Evolutionary conservation across 2,888 invertebrate species (phyloP).

Genomic region (Lasioglossum calceatum): DNA sequence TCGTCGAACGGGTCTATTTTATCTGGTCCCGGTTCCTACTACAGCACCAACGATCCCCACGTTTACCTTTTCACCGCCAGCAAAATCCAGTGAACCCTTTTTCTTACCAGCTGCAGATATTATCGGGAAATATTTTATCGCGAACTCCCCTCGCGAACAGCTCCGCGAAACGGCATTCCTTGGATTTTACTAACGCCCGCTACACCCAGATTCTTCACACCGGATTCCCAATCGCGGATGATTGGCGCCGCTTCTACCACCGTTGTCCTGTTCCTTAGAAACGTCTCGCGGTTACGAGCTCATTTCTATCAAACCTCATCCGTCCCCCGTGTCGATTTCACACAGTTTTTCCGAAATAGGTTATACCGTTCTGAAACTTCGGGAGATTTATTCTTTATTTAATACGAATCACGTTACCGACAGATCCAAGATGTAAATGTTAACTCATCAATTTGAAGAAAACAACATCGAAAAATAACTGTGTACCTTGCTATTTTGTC

Average conservation of each 20-base stretch:
- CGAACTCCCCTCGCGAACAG: neutral
- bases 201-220: neutral
- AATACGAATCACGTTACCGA: too few relatives aligned
- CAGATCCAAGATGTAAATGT: too few relatives aligned
- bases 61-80: slow-evolving; percentile 13
- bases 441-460: too few relatives aligned
- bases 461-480: too few relatives aligned
- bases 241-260: neutral
- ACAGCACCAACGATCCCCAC: slow-evolving; percentile 5
- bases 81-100: neutral
- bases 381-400: too few relatives aligned
- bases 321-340: too few relatives aligned
- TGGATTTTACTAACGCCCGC: neutral
- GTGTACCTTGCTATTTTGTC: too few relatives aligned
- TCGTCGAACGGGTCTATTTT: slow-evolving; percentile 18
- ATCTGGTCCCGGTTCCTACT: neutral
- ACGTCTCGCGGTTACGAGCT: neutral
- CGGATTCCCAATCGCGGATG: neutral
- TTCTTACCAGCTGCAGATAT: neutral
- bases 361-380: too few relatives aligned
- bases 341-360: too few relatives aligned
- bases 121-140: slow-evolving; percentile 10
- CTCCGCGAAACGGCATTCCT: neutral
- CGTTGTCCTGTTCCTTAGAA: neutral
- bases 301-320: too few relatives aligned